A percentile compares a stretch with the other conserved stretches of the same genome.
These are phyloP conservation scores for Triplophysa yarkandensis DNA, from an alignment of 2,797 vertebrate genomes.

Conservation along the genomic window DNA sequence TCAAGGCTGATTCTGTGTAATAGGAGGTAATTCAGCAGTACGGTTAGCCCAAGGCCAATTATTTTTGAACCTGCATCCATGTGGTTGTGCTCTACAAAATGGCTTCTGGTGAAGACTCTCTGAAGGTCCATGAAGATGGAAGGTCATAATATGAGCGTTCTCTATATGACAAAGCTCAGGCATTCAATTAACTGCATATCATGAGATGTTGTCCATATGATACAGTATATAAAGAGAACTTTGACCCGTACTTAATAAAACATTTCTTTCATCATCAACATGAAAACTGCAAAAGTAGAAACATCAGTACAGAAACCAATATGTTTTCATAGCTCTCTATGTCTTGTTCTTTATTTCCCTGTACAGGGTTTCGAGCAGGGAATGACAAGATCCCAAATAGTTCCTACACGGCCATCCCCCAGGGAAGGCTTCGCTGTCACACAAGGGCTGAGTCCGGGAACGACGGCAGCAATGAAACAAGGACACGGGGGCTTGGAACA, in stretches of 20 bases:
- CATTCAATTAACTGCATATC: conserved; percentile 16
- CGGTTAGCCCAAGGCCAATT: conserved; percentile 52
- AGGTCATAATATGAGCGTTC: conserved; percentile 1
- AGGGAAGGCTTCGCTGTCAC: conserved; percentile 28
- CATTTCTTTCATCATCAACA: background rate
- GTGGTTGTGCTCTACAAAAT: conserved; percentile 29
- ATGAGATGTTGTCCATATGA: background rate
- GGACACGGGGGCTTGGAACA: conserved; percentile 49
- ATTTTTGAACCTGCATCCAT: conserved; percentile 35
- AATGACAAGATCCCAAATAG: conserved; percentile 54
- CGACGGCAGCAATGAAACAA: conserved; percentile 46
- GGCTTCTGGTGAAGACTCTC: conserved; percentile 14
- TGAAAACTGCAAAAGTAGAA: background rate
- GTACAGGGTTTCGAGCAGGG: conserved; percentile 32
- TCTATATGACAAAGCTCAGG: background rate
- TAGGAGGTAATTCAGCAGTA: conserved; percentile 47
- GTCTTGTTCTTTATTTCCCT: background rate
- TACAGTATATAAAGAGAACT: background rate
- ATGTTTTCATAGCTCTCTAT: no score
- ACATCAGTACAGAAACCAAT: background rate
- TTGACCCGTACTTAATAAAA: background rate
- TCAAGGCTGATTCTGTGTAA: conserved; percentile 47
- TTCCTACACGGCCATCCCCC: conserved; percentile 19
- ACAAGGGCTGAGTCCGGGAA: conserved; percentile 35
- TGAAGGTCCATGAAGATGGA: conserved; percentile 2